Percentiles rank a stretch among this genome's conserved stretches.
phyloP scores from a whole-genome alignment of 2,888 invertebrate genomes.

The Galerucella pusilla region DNA sequence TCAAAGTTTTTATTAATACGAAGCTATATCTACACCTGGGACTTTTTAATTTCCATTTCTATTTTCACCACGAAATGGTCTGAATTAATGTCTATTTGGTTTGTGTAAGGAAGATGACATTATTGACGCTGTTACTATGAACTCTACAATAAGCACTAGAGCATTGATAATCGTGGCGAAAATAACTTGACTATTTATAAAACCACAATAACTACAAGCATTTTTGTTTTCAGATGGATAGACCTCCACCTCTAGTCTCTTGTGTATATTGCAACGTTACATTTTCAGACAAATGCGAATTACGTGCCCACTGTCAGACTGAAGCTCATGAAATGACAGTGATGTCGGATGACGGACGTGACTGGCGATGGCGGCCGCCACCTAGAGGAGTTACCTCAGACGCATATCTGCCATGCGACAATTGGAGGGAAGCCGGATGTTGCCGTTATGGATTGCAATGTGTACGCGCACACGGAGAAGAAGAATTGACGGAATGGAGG shows the following conservation, averaged over 20 bases:
- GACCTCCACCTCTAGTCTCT: constrained; percentile 49
- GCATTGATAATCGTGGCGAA: neutral
- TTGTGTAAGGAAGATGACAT: too few relatives aligned
- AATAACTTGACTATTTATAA: neutral
- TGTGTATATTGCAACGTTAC: constrained; percentile 72
- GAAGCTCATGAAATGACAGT: constrained; percentile 71
- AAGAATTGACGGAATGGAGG: constrained; percentile 80
- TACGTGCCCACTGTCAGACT: constrained; percentile 72
- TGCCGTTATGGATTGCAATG: constrained; percentile 80
- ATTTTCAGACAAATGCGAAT: constrained; percentile 68
- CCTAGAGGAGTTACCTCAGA: constrained; percentile 75
- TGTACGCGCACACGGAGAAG: constrained; percentile 78
- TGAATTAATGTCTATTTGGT: too few relatives aligned
- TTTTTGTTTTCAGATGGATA: constrained; percentile 43
- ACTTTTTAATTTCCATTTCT: too few relatives aligned
- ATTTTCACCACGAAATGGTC: too few relatives aligned
- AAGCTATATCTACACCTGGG: too few relatives aligned
- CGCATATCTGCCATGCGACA: constrained; percentile 73
- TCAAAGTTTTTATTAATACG: too few relatives aligned
- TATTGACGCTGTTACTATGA: too few relatives aligned
- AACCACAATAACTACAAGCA: neutral
- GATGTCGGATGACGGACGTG: constrained; percentile 77
- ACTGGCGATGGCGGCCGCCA: constrained; percentile 77
- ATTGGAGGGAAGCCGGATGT: constrained; percentile 68
- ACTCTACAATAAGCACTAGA: too few relatives aligned